Evolutionary conservation across 2,113 vertebrate species (phyloP).

Genomic region (Ptilonorhynchus violaceus): DNA sequence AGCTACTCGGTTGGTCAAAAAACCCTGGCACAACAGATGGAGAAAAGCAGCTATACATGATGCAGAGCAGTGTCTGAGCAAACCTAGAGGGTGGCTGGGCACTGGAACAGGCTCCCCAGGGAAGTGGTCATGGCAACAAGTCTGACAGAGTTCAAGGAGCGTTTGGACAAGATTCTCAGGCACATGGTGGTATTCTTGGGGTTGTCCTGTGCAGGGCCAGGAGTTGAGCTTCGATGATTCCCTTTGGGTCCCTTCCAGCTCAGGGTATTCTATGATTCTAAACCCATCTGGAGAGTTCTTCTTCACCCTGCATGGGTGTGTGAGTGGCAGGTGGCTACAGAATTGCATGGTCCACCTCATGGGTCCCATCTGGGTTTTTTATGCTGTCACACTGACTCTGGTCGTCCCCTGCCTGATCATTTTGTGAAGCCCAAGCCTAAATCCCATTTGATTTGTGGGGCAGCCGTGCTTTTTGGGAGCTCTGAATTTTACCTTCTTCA

Average conservation of each 20-base stretch:
- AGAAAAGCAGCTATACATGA: neutral
- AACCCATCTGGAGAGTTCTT: neutral
- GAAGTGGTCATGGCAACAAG: neutral
- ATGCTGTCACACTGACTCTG: neutral
- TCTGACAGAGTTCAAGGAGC: neutral
- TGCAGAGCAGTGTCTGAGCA: neutral
- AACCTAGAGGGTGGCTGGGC: neutral
- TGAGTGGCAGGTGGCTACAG: neutral
- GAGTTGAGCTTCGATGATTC: neutral
- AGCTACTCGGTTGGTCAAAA: neutral
- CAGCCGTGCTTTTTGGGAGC: neutral
- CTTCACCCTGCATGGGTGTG: neutral
- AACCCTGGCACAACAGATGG: accelerated
- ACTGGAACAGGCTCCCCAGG: neutral
- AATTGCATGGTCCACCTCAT: neutral
- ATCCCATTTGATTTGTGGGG: neutral
- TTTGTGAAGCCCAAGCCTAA: neutral
- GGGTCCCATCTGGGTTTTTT: neutral
- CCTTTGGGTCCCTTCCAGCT: neutral
- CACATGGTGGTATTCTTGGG: neutral
- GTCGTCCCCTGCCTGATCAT: neutral
- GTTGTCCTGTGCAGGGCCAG: neutral
- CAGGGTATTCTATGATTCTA: neutral
- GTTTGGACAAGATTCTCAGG: neutral
- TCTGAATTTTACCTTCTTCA: neutral